phyloP scores from a whole-genome alignment of 1,140 invertebrate genomes.

The Eriocheir sinensis region DNA sequence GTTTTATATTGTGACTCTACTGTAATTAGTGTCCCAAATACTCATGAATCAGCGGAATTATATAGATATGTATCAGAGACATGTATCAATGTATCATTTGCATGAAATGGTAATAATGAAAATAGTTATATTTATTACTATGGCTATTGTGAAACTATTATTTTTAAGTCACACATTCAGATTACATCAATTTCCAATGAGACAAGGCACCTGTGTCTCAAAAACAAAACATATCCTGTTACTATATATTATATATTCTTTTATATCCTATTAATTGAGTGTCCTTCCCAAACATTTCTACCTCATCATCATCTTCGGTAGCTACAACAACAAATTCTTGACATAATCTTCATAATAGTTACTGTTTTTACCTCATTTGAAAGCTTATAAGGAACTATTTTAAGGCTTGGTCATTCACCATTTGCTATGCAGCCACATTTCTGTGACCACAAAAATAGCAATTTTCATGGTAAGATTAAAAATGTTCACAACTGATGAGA shows the following conservation, averaged over 20 bases:
- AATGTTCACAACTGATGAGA: neutral
- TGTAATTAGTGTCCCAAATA: neutral
- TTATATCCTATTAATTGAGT: neutral
- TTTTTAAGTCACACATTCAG: neutral
- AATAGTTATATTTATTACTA: no score
- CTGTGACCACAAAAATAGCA: neutral
- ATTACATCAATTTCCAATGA: neutral
- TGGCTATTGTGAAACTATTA: neutral
- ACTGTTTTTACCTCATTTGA: neutral
- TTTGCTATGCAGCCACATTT: no score
- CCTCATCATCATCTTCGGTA: slow-evolving; percentile 29
- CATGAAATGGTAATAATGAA: neutral
- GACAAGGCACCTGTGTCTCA: neutral
- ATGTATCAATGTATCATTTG: neutral
- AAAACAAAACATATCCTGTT: slow-evolving; percentile 31
- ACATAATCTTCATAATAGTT: neutral
- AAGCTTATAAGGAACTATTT: neutral
- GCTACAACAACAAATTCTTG: neutral
- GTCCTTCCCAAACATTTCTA: slow-evolving; percentile 32
- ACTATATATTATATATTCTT: neutral
- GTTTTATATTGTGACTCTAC: neutral
- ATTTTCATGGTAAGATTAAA: neutral
- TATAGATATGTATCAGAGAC: neutral
- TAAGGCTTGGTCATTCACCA: neutral
- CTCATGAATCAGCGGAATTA: neutral